A percentile compares a stretch with the other conserved stretches of the same genome.
Evolutionary conservation across 2,797 vertebrate species (phyloP).

Genomic region (Sparidentex hasta): DNA sequence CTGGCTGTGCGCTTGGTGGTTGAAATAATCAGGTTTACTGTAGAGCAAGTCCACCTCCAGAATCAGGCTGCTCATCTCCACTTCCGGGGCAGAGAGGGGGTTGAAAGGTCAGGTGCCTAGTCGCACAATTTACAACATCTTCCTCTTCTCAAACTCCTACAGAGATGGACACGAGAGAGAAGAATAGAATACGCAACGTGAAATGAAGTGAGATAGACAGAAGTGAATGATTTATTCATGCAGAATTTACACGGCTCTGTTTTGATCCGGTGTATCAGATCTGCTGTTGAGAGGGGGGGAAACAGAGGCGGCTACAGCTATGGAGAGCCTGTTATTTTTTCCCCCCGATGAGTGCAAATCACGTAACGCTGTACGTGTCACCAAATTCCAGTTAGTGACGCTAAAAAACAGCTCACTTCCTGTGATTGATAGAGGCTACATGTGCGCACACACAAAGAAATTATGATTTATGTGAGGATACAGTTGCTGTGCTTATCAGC

Average conservation of each 20-base stretch:
- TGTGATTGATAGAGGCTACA: slow-evolving; percentile 53
- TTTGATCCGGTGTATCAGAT: slow-evolving; percentile 69
- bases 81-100: slow-evolving; percentile 40
- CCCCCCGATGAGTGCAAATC: slow-evolving; percentile 55
- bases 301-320: slow-evolving; percentile 37
- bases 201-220: slow-evolving; percentile 62
- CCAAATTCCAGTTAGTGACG: slow-evolving; percentile 57
- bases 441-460: slow-evolving; percentile 32
- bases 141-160: slow-evolving; percentile 99
- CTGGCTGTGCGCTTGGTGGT: slow-evolving; percentile 52
- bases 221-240: slow-evolving; percentile 77
- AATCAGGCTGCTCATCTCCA: slow-evolving; percentile 67
- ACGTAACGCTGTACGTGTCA: slow-evolving; percentile 36
- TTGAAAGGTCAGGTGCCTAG: slow-evolving; percentile 55
- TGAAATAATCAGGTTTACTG: slow-evolving; percentile 61
- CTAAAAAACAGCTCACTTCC: slow-evolving; percentile 63
- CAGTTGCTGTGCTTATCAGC: slow-evolving; percentile 58
- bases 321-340: slow-evolving; percentile 57
- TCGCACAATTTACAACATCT: slow-evolving; percentile 90
- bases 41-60: slow-evolving; percentile 60
- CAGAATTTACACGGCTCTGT: slow-evolving; percentile 65
- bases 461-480: slow-evolving; percentile 60
- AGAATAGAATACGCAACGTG: slow-evolving; percentile 44
- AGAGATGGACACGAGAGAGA: slow-evolving; percentile 59
- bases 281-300: slow-evolving; percentile 40